Evolutionary conservation across 1,140 invertebrate genomes (phyloP).

Genomic region (Mizuhopecten yessoensis): DNA sequence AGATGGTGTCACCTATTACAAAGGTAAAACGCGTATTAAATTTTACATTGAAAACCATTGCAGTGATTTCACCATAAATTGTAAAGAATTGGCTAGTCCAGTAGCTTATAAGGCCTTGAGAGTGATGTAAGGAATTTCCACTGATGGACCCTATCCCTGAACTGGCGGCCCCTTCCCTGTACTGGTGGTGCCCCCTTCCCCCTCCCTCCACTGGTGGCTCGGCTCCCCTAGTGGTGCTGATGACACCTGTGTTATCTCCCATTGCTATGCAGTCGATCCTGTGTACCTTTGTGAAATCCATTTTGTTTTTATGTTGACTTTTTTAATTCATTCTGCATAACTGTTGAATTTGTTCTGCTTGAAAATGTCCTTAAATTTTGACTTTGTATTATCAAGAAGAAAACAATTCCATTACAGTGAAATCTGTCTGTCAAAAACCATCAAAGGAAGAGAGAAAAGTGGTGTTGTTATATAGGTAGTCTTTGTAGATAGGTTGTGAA

Average conservation of each 20-base stretch:
- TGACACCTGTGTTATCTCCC: neutral
- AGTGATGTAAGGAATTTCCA: neutral
- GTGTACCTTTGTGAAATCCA: neutral
- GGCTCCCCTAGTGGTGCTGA: too few relatives aligned
- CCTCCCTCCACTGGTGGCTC: too few relatives aligned
- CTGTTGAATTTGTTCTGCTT: neutral
- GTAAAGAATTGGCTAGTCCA: neutral
- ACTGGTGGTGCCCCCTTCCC: neutral
- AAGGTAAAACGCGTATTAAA: neutral
- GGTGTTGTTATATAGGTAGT: too few relatives aligned
- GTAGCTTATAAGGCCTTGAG: neutral
- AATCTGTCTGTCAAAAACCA: too few relatives aligned
- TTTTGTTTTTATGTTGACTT: neutral
- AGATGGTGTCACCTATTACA: slow-evolving; percentile 25
- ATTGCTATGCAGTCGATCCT: neutral
- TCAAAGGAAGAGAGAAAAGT: too few relatives aligned
- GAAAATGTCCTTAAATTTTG: slow-evolving; percentile 32
- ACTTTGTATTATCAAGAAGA: neutral
- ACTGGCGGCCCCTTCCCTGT: neutral
- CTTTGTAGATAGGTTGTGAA: too few relatives aligned
- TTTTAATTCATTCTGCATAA: neutral
- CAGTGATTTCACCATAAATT: neutral
- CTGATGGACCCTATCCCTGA: neutral
- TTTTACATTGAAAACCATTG: neutral
- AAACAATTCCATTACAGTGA: neutral